Evolutionary conservation across 2,113 vertebrate species (phyloP).

Genomic region (Cebidichthys violaceus): DNA sequence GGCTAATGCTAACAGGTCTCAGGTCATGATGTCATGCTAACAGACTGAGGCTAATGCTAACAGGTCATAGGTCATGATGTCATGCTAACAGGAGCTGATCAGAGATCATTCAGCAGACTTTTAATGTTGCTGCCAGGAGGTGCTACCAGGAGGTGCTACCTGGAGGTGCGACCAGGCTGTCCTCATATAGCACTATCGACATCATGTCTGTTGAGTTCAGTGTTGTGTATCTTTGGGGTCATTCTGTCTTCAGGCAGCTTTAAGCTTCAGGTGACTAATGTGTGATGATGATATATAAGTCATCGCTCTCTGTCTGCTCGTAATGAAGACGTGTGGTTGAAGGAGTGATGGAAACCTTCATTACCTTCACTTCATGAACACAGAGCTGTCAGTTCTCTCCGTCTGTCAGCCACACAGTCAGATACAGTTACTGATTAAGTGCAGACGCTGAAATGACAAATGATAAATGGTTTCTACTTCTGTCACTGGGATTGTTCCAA

Average conservation of each 20-base stretch:
- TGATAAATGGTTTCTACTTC: neutral
- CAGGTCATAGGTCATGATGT: neutral
- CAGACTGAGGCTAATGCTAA: conserved; percentile 2
- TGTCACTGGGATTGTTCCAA: neutral
- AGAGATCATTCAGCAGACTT: no score
- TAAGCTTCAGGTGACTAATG: neutral
- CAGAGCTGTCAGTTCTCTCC: neutral
- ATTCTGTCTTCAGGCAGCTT: neutral
- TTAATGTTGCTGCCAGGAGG: no score
- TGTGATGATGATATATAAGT: neutral
- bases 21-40: neutral
- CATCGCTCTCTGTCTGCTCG: neutral
- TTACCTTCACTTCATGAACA: neutral
- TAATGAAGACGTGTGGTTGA: conserved; percentile 17
- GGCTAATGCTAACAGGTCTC: neutral
- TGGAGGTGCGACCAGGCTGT: neutral
- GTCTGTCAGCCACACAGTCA: neutral
- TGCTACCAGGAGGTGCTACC: neutral
- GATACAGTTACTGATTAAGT: neutral
- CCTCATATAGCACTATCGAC: neutral
- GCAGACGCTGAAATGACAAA: neutral
- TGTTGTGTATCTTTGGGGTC: neutral
- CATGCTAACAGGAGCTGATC: no score
- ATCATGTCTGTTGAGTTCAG: neutral
- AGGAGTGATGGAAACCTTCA: neutral